These are phyloP conservation scores for Aquatica leii DNA, from an alignment of 2,888 invertebrate genomes.

Conservation along the genomic window DNA sequence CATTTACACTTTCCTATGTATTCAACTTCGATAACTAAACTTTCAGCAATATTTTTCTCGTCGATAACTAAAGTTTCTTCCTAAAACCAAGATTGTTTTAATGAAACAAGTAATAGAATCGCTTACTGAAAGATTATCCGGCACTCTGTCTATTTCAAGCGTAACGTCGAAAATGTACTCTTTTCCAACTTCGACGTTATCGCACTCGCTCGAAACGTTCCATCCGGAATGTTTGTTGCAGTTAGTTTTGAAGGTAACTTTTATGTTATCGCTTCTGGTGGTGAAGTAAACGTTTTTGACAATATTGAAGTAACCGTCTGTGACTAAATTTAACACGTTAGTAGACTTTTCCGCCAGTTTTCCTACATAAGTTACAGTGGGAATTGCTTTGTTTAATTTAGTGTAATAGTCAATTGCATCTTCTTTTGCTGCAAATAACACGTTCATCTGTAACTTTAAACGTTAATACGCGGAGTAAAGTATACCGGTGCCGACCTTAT, in stretches of 20 bases:
- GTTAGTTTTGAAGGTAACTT: constrained; percentile 74
- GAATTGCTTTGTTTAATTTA: constrained; percentile 73
- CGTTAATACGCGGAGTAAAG: background rate
- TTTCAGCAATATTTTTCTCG: constrained; percentile 78
- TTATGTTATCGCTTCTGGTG: constrained; percentile 70
- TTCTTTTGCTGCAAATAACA: constrained; percentile 87
- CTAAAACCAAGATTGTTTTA: too few relatives aligned
- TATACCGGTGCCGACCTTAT: constrained; percentile 63
- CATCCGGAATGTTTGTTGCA: constrained; percentile 64
- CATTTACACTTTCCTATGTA: constrained; percentile 57
- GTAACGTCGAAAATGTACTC: constrained; percentile 71
- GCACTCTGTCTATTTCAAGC: constrained; percentile 67
- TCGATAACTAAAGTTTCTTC: constrained; percentile 69
- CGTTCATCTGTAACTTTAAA: constrained; percentile 67
- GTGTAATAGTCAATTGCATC: constrained; percentile 73
- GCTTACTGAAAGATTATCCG: constrained; percentile 61
- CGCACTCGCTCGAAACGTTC: constrained; percentile 60
- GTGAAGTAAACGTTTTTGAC: constrained; percentile 71
- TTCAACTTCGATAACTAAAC: constrained; percentile 74
- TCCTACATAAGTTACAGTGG: constrained; percentile 78
- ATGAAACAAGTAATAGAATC: too few relatives aligned
- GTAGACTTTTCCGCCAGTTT: constrained; percentile 82
- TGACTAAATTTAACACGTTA: constrained; percentile 85
- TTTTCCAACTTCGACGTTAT: constrained; percentile 69
- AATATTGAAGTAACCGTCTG: constrained; percentile 80